Evolutionary conservation across 2,797 vertebrate species (phyloP).

Genomic region (Channallabes apus): DNA sequence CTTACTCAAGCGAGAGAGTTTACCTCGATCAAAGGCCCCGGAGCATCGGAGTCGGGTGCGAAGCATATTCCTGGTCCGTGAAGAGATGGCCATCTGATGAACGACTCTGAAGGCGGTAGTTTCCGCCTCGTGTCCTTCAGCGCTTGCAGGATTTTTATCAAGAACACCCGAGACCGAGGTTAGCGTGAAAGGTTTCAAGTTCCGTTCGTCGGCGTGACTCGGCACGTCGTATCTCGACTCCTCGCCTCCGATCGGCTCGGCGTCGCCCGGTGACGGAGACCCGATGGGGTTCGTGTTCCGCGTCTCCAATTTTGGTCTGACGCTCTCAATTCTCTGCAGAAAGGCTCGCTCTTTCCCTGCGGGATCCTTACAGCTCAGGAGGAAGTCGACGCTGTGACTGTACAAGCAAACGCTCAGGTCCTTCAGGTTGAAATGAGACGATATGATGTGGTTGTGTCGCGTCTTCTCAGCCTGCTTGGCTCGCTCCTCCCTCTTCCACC

Average conservation of each 20-base stretch:
- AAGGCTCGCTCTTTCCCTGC: constrained; percentile 69
- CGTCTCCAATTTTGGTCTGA: constrained; percentile 51
- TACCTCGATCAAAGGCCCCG: constrained; percentile 19
- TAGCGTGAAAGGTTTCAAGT: constrained; percentile 65
- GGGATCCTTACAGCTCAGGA: constrained; percentile 72
- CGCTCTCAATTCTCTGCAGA: constrained; percentile 66
- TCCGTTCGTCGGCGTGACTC: constrained; percentile 47
- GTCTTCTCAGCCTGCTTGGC: constrained; percentile 60
- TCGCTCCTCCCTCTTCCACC: constrained; percentile 71
- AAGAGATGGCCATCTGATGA: constrained; percentile 57
- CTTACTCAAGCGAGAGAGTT: constrained; percentile 40
- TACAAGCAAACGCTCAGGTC: constrained; percentile 69
- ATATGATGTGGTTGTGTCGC: constrained; percentile 41
- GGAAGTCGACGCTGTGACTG: constrained; percentile 73
- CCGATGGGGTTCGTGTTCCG: constrained; percentile 12
- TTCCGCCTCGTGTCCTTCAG: constrained; percentile 39
- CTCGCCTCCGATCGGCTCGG: constrained; percentile 21
- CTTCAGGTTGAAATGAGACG: constrained; percentile 65
- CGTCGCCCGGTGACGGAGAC: neutral
- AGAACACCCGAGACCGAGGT: constrained; percentile 51
- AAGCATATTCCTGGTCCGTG: constrained; percentile 62
- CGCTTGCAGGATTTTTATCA: constrained; percentile 43
- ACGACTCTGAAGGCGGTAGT: constrained; percentile 57
- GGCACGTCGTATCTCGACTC: constrained; percentile 22
- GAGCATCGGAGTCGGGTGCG: constrained; percentile 31